These are phyloP conservation scores for Sardina pilchardus DNA, from an alignment of 2,113 vertebrate genomes.

Conservation along the genomic window DNA sequence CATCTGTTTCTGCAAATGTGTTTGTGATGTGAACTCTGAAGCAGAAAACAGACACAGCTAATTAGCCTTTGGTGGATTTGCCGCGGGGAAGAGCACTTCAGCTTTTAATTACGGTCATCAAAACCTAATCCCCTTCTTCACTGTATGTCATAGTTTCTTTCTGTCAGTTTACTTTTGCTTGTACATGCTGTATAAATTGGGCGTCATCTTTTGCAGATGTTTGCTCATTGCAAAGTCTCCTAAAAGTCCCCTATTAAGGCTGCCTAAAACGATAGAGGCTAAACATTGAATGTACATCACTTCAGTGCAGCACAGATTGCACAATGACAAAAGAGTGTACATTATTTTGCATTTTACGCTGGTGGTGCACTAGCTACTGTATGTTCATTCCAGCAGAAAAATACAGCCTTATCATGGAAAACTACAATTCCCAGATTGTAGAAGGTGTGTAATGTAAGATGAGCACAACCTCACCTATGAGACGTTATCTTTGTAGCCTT, in stretches of 20 bases:
- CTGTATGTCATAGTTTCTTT: slow-evolving; percentile 1
- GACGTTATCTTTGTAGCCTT: not conserved
- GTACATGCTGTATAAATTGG: not conserved
- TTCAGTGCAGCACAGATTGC: not conserved
- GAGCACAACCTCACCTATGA: not conserved
- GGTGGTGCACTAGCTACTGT: not conserved
- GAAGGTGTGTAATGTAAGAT: not conserved
- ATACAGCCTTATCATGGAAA: not conserved
- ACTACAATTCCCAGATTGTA: not conserved
- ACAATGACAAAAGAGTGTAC: not conserved
- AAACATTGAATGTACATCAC: not conserved
- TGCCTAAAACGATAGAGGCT: not conserved
- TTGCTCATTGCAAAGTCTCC: not conserved
- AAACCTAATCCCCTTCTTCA: slow-evolving; percentile 41
- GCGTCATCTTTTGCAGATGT: not conserved
- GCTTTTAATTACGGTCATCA: slow-evolving; percentile 55
- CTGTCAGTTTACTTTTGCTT: slow-evolving; percentile 17
- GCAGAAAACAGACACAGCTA: slow-evolving; percentile 25
- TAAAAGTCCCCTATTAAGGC: not conserved
- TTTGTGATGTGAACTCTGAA: slow-evolving; percentile 15
- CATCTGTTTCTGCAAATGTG: slow-evolving; percentile 17
- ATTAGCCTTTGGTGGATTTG: slow-evolving; percentile 44
- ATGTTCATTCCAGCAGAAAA: not conserved
- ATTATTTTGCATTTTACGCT: not conserved
- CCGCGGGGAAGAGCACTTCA: slow-evolving; percentile 31